Base-by-base conservation (phyloP, 2,797 vertebrate genomes). In the Spinus olivaceus region DNA sequence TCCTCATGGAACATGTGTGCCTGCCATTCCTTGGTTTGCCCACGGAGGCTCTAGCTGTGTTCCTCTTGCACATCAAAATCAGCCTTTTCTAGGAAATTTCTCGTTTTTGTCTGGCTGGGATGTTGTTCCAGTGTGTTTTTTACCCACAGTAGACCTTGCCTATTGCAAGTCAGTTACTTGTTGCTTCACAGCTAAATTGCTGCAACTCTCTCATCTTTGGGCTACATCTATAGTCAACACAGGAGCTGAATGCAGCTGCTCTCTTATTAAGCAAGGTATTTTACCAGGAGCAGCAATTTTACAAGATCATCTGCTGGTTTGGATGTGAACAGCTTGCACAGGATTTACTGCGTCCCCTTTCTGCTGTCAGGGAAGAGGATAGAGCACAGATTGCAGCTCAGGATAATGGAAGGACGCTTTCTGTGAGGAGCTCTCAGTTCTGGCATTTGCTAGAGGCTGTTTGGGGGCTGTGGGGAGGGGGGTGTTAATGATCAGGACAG, bases 31-130 rank as follows among this genome's bases (percentile, higher is more conserved):
- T 79, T 83, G 63, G 22, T 70, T 81, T 86, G 41, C 44, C 35
- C 56, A 18, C 0, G 0, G 59, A 50, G 8, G 14, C 22, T 88
- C 12, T 79, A 50, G 59, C 44, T 65, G 54, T 19, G 27, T 67
- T 90, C 41, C 61, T 3, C 1, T 82, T 70, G 51, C 54, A 51
- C 49, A 17, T 50, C 51, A 42, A 79, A 24, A 85, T 22, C 42
- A 59, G 57, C 28, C 42, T 54, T 86, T 95, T 81, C 69, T 81
- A 80, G 76, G 84, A 94, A 86, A 59, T 84, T 91, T 90, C 65
- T 85, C 12, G n/a, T 80, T 85, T 92, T 91, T 60, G 27, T 57
- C 69, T 77, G 64, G 16, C 37, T 1, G 0, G 53, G 65, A 47
- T 17, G 16, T 74, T 92, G 67, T 27, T 4, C 49, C 63, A 51